Base-by-base conservation (phyloP, 2,888 invertebrate species). In the Pilophorus perplexus region DNA sequence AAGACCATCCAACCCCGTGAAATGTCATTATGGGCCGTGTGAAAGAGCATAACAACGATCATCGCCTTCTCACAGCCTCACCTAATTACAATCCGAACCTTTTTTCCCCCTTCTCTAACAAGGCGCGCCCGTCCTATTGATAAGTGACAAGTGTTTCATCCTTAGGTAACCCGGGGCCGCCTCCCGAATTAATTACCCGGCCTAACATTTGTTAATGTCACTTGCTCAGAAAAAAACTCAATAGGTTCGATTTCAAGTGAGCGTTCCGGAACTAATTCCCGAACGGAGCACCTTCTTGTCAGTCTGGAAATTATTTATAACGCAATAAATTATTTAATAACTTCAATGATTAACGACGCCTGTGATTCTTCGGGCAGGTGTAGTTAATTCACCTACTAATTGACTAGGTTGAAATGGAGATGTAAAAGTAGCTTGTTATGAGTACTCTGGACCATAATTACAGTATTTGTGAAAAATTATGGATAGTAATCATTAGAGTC, bases 101-200 rank as follows among this genome's bases (percentile, higher is more conserved):
- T 33, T 33, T 33, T 12, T 33, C 33, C 33, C 6, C 12, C 33
- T 33, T 33, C 6, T 33, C 6, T 28, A 25, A 52, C 25, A 28
- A 52, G 52, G 52, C 18, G 52, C 27, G 27, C 52, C 16, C 52
- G 42, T 48, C 23, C 42, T 40, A 38, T 59, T 59, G 42, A 59
- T 59, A 59, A 42, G 59, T 59, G 59, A 59, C 59, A 59, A 59
- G 59, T 59, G 59, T 59, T 59, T 42, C 59, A 59, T 59, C 40
- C 20, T 14, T 23, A 48, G 22, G 48, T 16, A 18, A 20, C 18
- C 23, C 20, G 48, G n/a, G n/a, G 22, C 14, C 48, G 48, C 25
- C 25, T 22, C 37, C 59, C 42, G 59, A 59, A 59, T 59, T 59
- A 59, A 59, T 59, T 59, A 59, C 42, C 16, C 14, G 42, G 38